These are phyloP conservation scores for Meteorus colon DNA, from an alignment of 2,888 invertebrate genomes.

Conservation along the genomic window DNA sequence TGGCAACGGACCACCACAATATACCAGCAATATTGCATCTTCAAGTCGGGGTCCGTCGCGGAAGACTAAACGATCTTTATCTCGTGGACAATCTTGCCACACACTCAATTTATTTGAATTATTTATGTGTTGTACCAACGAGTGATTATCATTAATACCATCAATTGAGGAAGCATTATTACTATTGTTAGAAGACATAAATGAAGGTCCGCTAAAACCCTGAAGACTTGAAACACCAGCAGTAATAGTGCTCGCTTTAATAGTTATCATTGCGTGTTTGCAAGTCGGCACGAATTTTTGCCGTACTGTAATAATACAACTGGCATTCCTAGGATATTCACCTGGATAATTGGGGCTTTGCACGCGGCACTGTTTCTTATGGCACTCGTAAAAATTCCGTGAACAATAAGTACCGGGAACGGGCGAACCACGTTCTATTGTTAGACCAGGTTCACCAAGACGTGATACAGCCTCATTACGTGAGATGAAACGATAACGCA, in stretches of 20 bases:
- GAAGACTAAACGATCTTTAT: constrained; percentile 88
- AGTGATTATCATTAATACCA: constrained; percentile 25
- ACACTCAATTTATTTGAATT: constrained; percentile 76
- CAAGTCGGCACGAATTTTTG: constrained; percentile 88
- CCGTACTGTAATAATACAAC: constrained; percentile 91
- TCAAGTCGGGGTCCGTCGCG: constrained; percentile 89
- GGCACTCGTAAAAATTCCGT: constrained; percentile 89
- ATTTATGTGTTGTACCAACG: constrained; percentile 15
- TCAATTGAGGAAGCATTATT: constrained; percentile 6
- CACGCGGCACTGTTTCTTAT: constrained; percentile 87
- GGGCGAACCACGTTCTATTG: constrained; percentile 87
- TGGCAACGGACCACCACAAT: constrained; percentile 91
- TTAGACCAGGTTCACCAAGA: constrained; percentile 84
- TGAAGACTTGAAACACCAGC: constrained; percentile 35
- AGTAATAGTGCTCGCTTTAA: constrained; percentile 67
- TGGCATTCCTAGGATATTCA: constrained; percentile 90
- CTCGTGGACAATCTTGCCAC: constrained; percentile 88
- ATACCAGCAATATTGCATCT: constrained; percentile 88
- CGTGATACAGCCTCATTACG: constrained; percentile 86
- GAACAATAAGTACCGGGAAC: constrained; percentile 90
- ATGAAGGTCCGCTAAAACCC: constrained; percentile 14
- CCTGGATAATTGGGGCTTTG: constrained; percentile 95
- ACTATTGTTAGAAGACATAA: constrained; percentile 22
- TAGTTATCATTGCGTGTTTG: constrained; percentile 93
- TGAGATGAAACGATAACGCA: constrained; percentile 87